Evolutionary conservation across 2,888 invertebrate species (phyloP).

Genomic region (Tenthredo distinguenda): DNA sequence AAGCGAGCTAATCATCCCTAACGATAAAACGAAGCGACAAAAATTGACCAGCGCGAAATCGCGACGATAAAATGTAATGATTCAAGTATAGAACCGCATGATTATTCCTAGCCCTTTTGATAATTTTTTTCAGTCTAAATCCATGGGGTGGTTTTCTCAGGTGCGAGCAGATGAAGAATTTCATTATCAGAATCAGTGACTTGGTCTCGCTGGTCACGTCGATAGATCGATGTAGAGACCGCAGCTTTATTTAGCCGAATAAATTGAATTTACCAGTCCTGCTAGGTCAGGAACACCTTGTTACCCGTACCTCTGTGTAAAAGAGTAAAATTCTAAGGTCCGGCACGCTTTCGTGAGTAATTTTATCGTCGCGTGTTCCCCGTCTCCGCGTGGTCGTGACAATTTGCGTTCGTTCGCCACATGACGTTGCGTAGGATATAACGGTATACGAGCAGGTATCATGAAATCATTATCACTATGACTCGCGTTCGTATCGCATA

Average conservation of each 20-base stretch:
- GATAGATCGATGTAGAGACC: background rate
- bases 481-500: background rate
- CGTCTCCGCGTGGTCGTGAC: slow-evolving; percentile 3
- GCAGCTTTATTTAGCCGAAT: background rate
- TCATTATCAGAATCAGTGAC: background rate
- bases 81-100: background rate
- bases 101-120: background rate
- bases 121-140: background rate
- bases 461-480: slow-evolving; percentile 28
- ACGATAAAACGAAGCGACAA: background rate
- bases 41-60: background rate
- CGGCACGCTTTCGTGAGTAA: background rate
- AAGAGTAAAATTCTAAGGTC: background rate
- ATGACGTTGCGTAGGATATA: background rate
- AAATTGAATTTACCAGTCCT: background rate
- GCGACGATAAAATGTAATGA: background rate
- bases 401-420: slow-evolving; percentile 17
- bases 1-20: background rate
- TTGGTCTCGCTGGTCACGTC: background rate
- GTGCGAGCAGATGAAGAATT: background rate
- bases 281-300: background rate
- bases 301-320: background rate
- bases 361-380: slow-evolving; percentile 9
- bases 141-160: background rate
- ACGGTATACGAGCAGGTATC: background rate